Percentiles rank a stretch among this genome's conserved stretches.
These are phyloP conservation scores for Amblyopsis hoosieri DNA, from an alignment of 2,797 vertebrate species.

Conservation along the genomic window DNA sequence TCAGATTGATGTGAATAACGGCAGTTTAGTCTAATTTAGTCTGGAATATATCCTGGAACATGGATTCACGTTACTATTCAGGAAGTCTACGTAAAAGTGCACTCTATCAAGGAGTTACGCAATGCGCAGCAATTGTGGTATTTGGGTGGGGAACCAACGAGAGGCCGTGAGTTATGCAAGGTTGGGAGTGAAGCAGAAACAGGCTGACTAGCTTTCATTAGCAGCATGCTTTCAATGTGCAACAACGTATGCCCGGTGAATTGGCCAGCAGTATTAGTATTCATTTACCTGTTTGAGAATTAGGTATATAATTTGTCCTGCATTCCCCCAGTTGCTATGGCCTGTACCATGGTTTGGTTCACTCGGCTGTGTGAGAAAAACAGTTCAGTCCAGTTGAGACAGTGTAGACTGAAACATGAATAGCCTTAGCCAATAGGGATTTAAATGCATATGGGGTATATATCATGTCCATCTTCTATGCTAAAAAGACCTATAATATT, in stretches of 20 bases:
- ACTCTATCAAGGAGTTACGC: neutral
- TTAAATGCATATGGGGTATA: slow-evolving; percentile 50
- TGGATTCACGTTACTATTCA: too few species aligned
- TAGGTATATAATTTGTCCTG: slow-evolving; percentile 87
- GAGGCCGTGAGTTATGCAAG: slow-evolving; percentile 40
- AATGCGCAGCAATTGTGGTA: neutral
- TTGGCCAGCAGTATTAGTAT: slow-evolving; percentile 56
- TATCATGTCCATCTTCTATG: slow-evolving; percentile 10
- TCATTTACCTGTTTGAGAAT: slow-evolving; percentile 80
- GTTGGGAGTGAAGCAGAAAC: slow-evolving; percentile 52
- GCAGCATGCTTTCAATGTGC: slow-evolving; percentile 31
- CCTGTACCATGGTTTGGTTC: slow-evolving; percentile 83
- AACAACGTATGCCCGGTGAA: slow-evolving; percentile 35
- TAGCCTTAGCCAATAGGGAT: slow-evolving; percentile 46
- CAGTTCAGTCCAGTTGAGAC: slow-evolving; percentile 77
- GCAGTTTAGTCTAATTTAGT: too few species aligned
- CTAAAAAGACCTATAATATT: slow-evolving; percentile 28
- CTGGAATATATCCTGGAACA: too few species aligned
- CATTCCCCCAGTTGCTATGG: slow-evolving; percentile 83
- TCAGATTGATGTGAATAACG: too few species aligned
- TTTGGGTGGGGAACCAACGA: slow-evolving; percentile 14
- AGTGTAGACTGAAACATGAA: slow-evolving; percentile 59
- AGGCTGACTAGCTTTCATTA: slow-evolving; percentile 18
- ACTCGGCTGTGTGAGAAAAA: slow-evolving; percentile 83
- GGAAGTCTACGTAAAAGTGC: too few species aligned